Base-by-base conservation (phyloP, 2,888 invertebrate species). In the Xylota segnis region DNA sequence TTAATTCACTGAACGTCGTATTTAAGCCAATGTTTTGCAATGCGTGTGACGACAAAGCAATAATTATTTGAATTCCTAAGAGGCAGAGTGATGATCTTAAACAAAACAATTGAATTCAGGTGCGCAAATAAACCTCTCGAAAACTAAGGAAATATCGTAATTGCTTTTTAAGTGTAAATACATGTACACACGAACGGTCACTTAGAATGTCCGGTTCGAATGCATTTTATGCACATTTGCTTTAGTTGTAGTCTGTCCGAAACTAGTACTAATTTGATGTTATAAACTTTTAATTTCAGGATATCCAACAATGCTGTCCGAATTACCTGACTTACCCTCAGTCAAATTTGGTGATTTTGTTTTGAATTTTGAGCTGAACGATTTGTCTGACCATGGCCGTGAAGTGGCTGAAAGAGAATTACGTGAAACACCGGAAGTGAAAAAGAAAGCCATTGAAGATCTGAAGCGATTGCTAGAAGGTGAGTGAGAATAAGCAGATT, bases 231-330 rank as follows among this genome's bases (percentile, higher is more conserved):
- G 34, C 16, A 12, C 58, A 34, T 58, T 71, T 16, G 5, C 5
- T 37, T 27, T 58, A 14, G 47, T 4, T n/a, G n/a, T 10, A 12
- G 12, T 34, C 23, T 40, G 1, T 7, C 5, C 5, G 27, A 52
- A 59, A 16, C 4, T 34, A 10, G 14, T 12, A 12, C 0, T 37
- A 2, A 58, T 14, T 32, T 10, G 7, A 23, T 23, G 23, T 50
- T 14, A 27, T 37, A 4, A 27, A 23, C 50, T 58, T 63, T n/a
- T 89, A 90, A 72, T 93, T 94, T 0, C 92, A 95, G 95, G 94
- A 92, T 93, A 94, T 78, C 94, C 94, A 88, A 95, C 95, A 77
- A 95, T 96, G 95, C 92, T 96, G 90, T 96, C 96, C 52, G 95
- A 95, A 68, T 92, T 96, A 90, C 94, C 94, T 16, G 93, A 94